Evolutionary conservation across 2,113 vertebrate species (phyloP).

Genomic region (Pseudois nayaur): DNA sequence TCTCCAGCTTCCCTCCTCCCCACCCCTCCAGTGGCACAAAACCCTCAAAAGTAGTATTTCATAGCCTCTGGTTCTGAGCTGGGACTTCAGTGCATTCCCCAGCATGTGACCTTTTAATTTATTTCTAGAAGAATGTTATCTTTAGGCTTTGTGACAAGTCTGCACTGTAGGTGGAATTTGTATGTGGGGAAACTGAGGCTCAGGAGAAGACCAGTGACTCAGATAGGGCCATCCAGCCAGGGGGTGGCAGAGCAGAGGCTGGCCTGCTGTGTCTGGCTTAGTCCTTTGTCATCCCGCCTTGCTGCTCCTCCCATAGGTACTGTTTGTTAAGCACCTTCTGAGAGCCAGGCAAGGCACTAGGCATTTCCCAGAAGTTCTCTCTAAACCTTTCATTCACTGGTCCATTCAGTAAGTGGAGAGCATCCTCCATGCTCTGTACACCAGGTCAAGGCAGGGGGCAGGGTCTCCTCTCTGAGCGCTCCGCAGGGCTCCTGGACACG

Average conservation of each 20-base stretch:
- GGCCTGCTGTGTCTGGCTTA: neutral
- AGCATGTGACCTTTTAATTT: neutral
- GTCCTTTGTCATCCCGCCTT: accelerated
- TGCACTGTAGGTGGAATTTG: neutral
- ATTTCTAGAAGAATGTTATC: neutral
- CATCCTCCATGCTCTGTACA: neutral
- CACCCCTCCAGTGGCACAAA: neutral
- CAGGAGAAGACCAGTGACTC: neutral
- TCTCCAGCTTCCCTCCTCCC: accelerated
- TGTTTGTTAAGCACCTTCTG: neutral
- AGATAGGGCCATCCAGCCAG: neutral
- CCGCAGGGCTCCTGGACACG: accelerated
- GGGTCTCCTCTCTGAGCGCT: neutral
- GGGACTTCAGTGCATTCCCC: neutral
- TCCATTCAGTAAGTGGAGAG: neutral
- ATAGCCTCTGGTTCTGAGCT: neutral
- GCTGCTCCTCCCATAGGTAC: accelerated
- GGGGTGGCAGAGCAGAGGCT: neutral
- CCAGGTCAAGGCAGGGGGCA: neutral
- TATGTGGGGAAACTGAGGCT: neutral
- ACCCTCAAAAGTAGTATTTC: accelerated
- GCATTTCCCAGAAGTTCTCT: neutral
- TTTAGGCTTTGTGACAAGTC: neutral
- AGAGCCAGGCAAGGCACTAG: neutral
- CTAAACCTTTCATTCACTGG: neutral